Evolutionary conservation across 2,888 invertebrate species (phyloP).

Genomic region (Melanostoma mellinum): DNA sequence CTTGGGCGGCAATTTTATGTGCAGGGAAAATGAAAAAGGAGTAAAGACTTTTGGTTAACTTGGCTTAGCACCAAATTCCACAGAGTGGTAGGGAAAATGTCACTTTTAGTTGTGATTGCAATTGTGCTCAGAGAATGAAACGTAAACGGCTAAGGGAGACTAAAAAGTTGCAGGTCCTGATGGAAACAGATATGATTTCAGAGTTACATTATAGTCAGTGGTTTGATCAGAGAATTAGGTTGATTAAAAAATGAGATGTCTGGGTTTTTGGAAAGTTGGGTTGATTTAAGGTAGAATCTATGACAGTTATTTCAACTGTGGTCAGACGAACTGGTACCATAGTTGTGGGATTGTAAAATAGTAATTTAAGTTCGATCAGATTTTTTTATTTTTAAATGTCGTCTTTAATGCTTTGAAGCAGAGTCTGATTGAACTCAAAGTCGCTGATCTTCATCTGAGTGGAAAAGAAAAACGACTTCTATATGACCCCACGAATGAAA

Average conservation of each 20-base stretch:
- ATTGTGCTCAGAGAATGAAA: constrained; percentile 29
- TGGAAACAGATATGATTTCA: constrained; percentile 39
- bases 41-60: constrained; percentile 48
- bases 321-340: constrained; percentile 30
- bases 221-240: constrained; percentile 66
- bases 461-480: too few species aligned
- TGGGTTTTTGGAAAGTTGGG: constrained; percentile 20
- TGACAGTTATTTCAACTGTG: constrained; percentile 14
- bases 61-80: constrained; percentile 66
- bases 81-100: constrained; percentile 34
- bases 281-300: constrained; percentile 33
- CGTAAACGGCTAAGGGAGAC: constrained; percentile 10
- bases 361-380: constrained; percentile 6
- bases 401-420: too few species aligned
- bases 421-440: too few species aligned
- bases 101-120: constrained; percentile 54
- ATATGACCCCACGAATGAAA: too few species aligned
- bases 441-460: too few species aligned
- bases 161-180: constrained; percentile 21
- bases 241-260: constrained; percentile 52
- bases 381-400: neutral
- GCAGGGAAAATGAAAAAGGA: neutral
- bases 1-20: constrained; percentile 37
- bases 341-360: constrained; percentile 9
- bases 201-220: constrained; percentile 57